Evolutionary conservation across 2,113 vertebrate genomes (phyloP), one percentile per base, ranked within the genome.

Genomic region (Synchiropus splendidus): DNA sequence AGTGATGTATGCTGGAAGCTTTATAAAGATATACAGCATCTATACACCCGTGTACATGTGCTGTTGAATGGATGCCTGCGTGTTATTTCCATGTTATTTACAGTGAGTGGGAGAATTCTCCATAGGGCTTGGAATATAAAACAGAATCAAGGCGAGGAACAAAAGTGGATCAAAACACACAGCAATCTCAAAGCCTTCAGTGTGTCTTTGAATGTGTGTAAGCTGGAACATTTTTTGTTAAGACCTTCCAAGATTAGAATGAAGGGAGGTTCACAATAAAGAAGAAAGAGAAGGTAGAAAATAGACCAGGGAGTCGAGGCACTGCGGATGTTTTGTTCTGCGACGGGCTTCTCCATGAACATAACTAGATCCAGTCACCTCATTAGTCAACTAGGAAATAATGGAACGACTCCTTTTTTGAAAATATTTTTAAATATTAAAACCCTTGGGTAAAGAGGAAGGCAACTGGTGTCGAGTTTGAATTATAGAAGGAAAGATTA

Each of bases 171-270:
- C 36, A 58, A 62, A 55, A 30, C 33, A 45, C 21, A 30, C 40
- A 49, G 39, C 36, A 21, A 52, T 44, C 54, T 61, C 53, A 30
- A 58, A 68, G 45, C 37, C 58, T 31, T 32, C 48, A 10, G 14
- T 21, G 48, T 43, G 21, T 16, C 14, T 58, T 41, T 48, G 45
- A 16, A 48, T 33, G 18, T 60, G 53, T 61, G 42, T 51, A 42
- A 53, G 16, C 39, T 36, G 39, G 34, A 43, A 53, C 44, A 27
- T 48, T 44, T 52, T 60, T 35, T 30, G 67, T 61, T 46, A 54
- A 67, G 54, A 54, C 62, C 39, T 39, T 18, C 64, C 72, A 67
- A 70, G 60, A 74, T 74, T 79, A 68, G 62, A 72, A 62, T 42
- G 45, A 33, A 53, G 12, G 46, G 55, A 44, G 64, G 45, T 35